Base-by-base conservation (phyloP, 2,113 vertebrate genomes). In the Istiophorus platypterus region DNA sequence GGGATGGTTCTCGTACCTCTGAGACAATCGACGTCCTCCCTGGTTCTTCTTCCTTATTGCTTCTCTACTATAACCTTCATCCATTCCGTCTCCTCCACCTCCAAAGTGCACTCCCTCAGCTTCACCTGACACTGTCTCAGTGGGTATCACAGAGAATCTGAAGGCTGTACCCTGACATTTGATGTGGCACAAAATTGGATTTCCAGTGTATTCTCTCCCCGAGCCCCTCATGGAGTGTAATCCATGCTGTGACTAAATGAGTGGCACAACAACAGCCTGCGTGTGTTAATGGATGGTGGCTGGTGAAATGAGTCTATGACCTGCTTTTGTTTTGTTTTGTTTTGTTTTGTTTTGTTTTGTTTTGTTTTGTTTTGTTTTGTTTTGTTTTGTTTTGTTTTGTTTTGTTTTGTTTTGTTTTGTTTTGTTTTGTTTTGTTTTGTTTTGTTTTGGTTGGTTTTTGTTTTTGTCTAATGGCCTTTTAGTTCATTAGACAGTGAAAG, bases 241-340 rank as follows among this genome's bases (percentile, higher is more conserved):
- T 93, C 90, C 88, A 92, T 64, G 80, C 88, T 92, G 89, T 84
- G 88, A 90, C 91, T 90, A 92, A 94, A 84, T 94, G 91, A 92
- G 85, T 92, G 89, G 82, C 88, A 81, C 85, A 86, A 81, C 91
- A 89, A 73, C 84, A 89, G 82, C 72, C 85, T 69, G 80, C 76
- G 88, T 85, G 87, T 85, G 88, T 90, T 87, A 91, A 91, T 90
- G 83, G 75, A 89, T 71, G 73, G 39, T 85, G 84, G 86, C 82
- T 90, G 72, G 49, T 88, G 76, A 90, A 87, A 92, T 84, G 65
- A 85, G 69, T 85, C 74, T 77, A 72, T 85, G 86, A 89, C 89
- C 91, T 81, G 84, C 39, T 73, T 71, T 58, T 47, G 69, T 65
- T 56, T 54, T 37, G 11, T 31, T 27, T 64, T 67, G 26, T 34